Evolutionary conservation across 2,797 vertebrate species (phyloP).

Genomic region (Xenops minutus): DNA sequence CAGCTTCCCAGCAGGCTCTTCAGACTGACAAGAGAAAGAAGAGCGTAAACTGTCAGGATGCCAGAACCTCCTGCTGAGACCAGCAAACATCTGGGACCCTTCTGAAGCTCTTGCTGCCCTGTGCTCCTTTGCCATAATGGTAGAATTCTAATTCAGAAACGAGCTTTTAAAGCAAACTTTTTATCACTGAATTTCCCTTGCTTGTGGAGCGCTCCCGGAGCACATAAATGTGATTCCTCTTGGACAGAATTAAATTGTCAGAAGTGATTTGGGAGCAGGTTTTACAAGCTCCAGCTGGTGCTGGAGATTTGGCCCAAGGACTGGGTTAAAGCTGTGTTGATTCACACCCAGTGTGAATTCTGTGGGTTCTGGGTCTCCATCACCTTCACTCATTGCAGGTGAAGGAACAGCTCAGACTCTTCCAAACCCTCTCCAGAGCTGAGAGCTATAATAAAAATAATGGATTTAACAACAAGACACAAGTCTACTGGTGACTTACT

Average conservation of each 20-base stretch:
- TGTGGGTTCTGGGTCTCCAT: background rate
- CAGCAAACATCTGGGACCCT: fast-evolving
- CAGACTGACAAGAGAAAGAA: background rate
- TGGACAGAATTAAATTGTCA: background rate
- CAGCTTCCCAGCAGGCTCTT: background rate
- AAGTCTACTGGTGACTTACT: background rate
- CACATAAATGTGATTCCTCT: background rate
- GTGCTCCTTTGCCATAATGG: background rate
- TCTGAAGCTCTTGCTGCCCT: background rate
- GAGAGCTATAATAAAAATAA: background rate
- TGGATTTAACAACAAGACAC: background rate
- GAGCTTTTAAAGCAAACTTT: background rate
- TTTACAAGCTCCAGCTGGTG: background rate
- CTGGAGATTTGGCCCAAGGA: background rate
- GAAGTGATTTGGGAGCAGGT: background rate
- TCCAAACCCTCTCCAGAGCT: background rate
- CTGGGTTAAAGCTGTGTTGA: background rate
- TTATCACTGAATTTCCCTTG: background rate
- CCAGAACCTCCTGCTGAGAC: background rate
- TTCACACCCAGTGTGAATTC: fast-evolving
- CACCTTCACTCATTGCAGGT: background rate
- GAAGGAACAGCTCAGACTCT: background rate
- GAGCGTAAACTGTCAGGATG: background rate
- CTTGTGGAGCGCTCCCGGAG: background rate
- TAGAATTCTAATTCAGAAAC: background rate